phyloP scores from a whole-genome alignment of 2,888 invertebrate genomes.

The Suillia variegata region DNA sequence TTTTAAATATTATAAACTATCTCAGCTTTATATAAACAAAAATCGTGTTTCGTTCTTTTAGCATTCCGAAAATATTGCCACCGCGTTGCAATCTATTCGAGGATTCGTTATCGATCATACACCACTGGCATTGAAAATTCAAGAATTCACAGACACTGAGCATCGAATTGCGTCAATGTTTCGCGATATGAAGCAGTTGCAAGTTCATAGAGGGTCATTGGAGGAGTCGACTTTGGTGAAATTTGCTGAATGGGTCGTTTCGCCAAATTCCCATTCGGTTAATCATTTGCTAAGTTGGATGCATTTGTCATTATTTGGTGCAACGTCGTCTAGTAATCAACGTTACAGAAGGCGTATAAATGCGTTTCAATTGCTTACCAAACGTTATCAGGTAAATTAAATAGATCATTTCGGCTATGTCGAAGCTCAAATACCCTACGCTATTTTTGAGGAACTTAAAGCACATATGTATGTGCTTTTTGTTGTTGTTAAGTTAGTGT shows the following conservation, averaged over 20 bases:
- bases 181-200: slow-evolving; percentile 65
- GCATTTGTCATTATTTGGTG: slow-evolving; percentile 62
- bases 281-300: slow-evolving; percentile 68
- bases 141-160: slow-evolving; percentile 66
- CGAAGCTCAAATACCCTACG: no score
- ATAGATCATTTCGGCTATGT: background rate
- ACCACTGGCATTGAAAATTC: slow-evolving; percentile 65
- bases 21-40: no score
- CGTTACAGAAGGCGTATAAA: slow-evolving; percentile 58
- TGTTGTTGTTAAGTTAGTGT: no score
- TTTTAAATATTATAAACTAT: no score
- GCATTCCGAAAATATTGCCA: slow-evolving; percentile 35
- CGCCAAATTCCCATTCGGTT: slow-evolving; percentile 68
- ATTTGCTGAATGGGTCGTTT: slow-evolving; percentile 71
- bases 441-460: no score
- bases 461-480: no score
- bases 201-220: slow-evolving; percentile 61
- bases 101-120: slow-evolving; percentile 49
- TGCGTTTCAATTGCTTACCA: slow-evolving; percentile 10
- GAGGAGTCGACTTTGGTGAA: slow-evolving; percentile 70
- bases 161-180: slow-evolving; percentile 66
- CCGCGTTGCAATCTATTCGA: slow-evolving; percentile 38
- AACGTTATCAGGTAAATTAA: slow-evolving; percentile 20
- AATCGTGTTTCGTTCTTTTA: slow-evolving; percentile 21
- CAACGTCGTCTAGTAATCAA: slow-evolving; percentile 9